A percentile compares a stretch with the other conserved stretches of the same genome.
These are phyloP conservation scores for Cnemophilus loriae DNA, from an alignment of 2,113 vertebrate genomes.

Conservation along the genomic window DNA sequence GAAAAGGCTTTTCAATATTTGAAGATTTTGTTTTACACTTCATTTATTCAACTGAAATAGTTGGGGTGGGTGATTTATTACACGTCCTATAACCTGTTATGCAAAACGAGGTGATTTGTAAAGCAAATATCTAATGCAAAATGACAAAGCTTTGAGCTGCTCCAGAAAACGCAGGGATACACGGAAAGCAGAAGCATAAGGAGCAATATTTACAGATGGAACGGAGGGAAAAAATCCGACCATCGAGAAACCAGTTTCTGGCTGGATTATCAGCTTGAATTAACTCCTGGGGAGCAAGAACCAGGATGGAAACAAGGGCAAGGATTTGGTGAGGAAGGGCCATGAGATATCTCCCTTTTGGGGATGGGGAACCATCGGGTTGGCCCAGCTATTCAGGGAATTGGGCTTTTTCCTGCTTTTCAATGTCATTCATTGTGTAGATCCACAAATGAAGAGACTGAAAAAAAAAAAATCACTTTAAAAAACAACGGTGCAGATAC, in stretches of 20 bases:
- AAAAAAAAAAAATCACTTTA: background rate
- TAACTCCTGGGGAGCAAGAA: background rate
- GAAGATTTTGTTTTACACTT: background rate
- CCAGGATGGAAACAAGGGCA: background rate
- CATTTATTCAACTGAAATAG: background rate
- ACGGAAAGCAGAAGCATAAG: background rate
- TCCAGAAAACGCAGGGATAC: background rate
- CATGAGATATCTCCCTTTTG: rapidly evolving
- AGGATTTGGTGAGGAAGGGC: background rate
- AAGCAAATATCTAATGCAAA: background rate
- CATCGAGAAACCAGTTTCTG: background rate
- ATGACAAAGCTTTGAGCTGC: background rate
- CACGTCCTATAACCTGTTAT: background rate
- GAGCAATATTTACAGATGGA: background rate
- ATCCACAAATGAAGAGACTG: rapidly evolving
- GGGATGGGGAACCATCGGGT: background rate
- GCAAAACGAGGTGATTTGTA: background rate
- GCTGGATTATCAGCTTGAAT: background rate
- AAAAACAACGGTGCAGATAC: background rate
- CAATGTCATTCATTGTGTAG: rapidly evolving
- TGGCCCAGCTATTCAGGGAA: background rate
- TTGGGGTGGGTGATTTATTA: background rate
- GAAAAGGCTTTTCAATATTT: background rate
- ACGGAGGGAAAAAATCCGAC: background rate
- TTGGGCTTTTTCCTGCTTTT: background rate